Base-by-base conservation (phyloP, 2,113 vertebrate genomes). In the Dissostichus mawsoni region DNA sequence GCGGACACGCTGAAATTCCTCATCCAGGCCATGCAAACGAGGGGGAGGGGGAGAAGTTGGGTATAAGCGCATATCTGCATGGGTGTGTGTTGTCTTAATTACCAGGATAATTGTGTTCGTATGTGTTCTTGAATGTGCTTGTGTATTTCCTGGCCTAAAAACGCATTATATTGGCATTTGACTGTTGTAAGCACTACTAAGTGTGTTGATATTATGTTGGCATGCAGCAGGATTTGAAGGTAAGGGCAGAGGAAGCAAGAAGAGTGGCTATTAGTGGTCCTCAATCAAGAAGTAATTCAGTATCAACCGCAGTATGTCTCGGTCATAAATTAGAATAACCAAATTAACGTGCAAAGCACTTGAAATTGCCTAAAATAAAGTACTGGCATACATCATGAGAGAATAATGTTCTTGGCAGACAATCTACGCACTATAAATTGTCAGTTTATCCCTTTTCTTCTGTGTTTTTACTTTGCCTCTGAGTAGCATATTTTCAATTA, bases 1-100 rank as follows among this genome's bases (percentile, higher is more conserved):
- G 92, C 91, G 92, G 93, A 93, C 94, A 92, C 90, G 86, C 93
- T 93, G 93, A 95, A 97, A 95, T 95, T 96, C 94, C 74, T 93
- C 87, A 89, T 85, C 64, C 69, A 57, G 86, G 67, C 18, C 68
- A 65, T 76, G 72, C 80, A 87, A 90, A 86, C 44, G 23, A 82
- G 82, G 74, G 70, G 85, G 74, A 68, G 72, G 81, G 84, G 69
- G 58, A 51, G 72, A 79, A 67, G 45, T 29, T 69, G 69, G 72
- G 33, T 17, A 51, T n/a, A 47, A 53, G 44, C 80, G 84, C 65
- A 74, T 71, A 61, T 70, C 64, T 5, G 20, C 44, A 45, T n/a
- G 68, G 56, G 56, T 41, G 77, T 81, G 81, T 76, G 80, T 82
- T 82, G 77, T 83, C 59, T 76, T 79, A 80, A 86, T 85, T 86